Base-by-base conservation (phyloP, 2,113 vertebrate species). In the Opisthocomus hoazin region DNA sequence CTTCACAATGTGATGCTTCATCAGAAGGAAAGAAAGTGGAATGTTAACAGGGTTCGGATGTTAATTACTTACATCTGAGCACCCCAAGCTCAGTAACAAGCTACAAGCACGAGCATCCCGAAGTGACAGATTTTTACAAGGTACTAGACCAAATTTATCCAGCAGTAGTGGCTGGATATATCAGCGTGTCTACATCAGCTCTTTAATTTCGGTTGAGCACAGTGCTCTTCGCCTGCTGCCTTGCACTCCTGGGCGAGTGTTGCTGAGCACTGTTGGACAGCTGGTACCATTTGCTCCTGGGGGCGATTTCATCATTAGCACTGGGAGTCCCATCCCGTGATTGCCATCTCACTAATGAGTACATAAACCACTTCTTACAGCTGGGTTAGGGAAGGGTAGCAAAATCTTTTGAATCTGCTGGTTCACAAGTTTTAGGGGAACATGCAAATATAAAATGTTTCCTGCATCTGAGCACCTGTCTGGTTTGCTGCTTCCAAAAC, bases 61-160 rank as follows among this genome's bases (percentile, higher is more conserved):
- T 82, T 95, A 92, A 94, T 94, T 96, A 84, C 74, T 94, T 65
- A 58, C 80, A 77, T 90, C 85, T 96, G 93, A 89, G 29, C 26
- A 56, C 73, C 43, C 20, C 74, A 68, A 48, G 48, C 70, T 87
- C 80, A 89, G 50, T 75, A 90, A 88, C 75, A 32, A 87, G 50
- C 46, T 81, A 65, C 64, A 91, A 80, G 73, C 41, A 63, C 0
- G 0, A 96, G 58, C 84, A 94, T 88, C 85, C 87, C 85, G 82
- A 95, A 91, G 79, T 46, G 75, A 58, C 95, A 94, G 82, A 81
- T 90, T 88, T 88, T 94, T 77, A 94, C 80, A 90, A 94, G 61
- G 56, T 60, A 73, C 87, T 93, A 78, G 64, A 82, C 15, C 0
- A 0, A 94, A 71, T 71, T 75, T 84, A 90, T 80, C 53, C n/a